Conservation (phyloP, 1,140 invertebrate species). For the Drosophila erecta region DNA sequence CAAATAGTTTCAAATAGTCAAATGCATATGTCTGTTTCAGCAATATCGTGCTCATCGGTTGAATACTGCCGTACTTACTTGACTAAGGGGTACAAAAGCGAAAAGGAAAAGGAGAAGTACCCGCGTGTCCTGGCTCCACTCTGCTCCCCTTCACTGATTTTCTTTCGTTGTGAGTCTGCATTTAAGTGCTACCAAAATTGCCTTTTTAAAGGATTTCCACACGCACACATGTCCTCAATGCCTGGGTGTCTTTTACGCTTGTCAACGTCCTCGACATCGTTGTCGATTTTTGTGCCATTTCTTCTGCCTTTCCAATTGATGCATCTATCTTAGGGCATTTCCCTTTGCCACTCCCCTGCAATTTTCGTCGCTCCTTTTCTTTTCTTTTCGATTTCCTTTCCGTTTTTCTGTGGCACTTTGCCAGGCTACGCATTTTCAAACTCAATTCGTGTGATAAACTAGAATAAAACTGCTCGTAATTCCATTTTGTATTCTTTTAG, state of each 20-base stretch:
- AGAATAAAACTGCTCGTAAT: conserved; percentile 77
- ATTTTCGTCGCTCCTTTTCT: conserved; percentile 12
- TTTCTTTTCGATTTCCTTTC: conserved; percentile 1
- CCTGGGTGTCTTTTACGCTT: conserved; percentile 70
- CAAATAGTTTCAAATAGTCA: no score
- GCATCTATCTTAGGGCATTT: conserved; percentile 68
- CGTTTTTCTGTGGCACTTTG: conserved; percentile 37
- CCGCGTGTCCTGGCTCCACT: conserved; percentile 46
- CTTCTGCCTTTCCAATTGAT: conserved; percentile 74
- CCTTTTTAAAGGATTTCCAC: conserved; percentile 80
- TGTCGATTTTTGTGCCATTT: conserved; percentile 62
- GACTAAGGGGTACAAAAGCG: neutral
- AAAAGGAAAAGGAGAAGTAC: neutral
- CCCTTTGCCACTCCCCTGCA: conserved; percentile 34
- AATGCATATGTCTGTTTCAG: no score
- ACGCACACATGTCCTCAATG: conserved; percentile 52
- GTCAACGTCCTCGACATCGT: conserved; percentile 68
- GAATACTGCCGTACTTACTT: no score
- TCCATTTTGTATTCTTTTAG: conserved; percentile 43
- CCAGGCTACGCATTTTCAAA: conserved; percentile 70
- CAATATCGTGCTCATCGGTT: no score
- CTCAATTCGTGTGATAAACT: conserved; percentile 79
- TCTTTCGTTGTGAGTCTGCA: conserved; percentile 62
- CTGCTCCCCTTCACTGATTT: conserved; percentile 36
- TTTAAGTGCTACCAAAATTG: conserved; percentile 82